Evolutionary conservation across 2,113 vertebrate species (phyloP), one percentile per base, ranked within the genome.

Genomic region (Helogale parvula): DNA sequence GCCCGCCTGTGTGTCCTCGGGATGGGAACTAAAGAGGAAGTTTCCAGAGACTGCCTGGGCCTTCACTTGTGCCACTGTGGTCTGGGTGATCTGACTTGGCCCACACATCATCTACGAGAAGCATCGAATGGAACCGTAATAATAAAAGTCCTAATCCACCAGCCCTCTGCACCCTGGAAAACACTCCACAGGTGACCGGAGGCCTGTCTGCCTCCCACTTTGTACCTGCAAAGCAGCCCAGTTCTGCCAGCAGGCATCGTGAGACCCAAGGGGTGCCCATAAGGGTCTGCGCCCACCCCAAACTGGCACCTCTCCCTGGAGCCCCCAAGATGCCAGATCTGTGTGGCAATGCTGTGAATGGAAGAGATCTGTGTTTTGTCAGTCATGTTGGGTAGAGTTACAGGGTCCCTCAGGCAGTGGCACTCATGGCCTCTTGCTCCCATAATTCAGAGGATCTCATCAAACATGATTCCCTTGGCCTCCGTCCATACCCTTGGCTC

Each of bases 121-220:
- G 71, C 12, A 52, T 57, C 25, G 41, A 19, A 21, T 27, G 12
- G 5, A 47, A 23, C 15, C 0, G 11, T 33, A 57, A 88, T 4
- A 60, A 88, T 33, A 41, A 82, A 83, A 83, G 16, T 38, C 65
- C 27, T 71, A 35, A 41, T 38, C 38, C 23, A 45, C 9, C 45
- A 38, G 17, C 7, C 1, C 15, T 21, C 31, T 16, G n/a, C 16
- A 11, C 5, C 15, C 17, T 45, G 54, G 19, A 33, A 69, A n/a
- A 4, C 3, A 16, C 19, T 12, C 19, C 50, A 27, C 10, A 0
- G 21, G 38, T 12, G 3, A 3, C 11, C 31, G 0, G 2, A 38
- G 29, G 5, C 14, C 7, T 38, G 33, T 2, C 7, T 0, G 29
- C 16, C 13, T 12, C 41, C 63, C 5, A 15, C n/a, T 29, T 3